These are phyloP conservation scores for Calameuta filiformis DNA, from an alignment of 2,888 invertebrate genomes.

Conservation along the genomic window DNA sequence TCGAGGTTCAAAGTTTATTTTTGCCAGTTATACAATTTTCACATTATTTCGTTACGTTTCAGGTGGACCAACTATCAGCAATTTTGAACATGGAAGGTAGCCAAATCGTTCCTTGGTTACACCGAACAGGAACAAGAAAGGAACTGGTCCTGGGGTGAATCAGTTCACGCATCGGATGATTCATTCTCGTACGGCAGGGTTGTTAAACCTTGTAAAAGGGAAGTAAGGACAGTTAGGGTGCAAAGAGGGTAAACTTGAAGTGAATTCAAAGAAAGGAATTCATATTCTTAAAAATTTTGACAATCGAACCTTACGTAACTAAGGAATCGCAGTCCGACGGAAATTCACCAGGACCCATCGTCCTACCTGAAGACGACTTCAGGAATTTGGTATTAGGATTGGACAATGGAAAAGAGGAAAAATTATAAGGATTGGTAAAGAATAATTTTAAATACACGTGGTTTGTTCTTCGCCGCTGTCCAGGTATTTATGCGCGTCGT, in stretches of 20 bases:
- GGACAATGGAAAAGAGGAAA: neutral
- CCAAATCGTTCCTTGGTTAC: neutral
- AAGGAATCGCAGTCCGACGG: neutral
- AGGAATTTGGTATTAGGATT: too few relatives aligned
- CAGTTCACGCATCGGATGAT: neutral
- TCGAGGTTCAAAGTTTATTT: neutral
- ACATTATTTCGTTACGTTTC: neutral
- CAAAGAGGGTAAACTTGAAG: neutral
- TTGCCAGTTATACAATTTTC: neutral
- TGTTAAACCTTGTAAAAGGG: neutral
- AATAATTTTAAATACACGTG: neutral
- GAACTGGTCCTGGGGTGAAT: neutral
- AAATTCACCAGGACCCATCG: neutral
- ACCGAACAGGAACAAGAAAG: neutral
- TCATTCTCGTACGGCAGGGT: neutral
- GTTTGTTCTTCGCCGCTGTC: neutral
- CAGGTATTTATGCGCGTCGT: neutral
- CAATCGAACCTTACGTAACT: neutral
- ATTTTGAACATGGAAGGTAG: neutral
- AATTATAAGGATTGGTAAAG: neutral
- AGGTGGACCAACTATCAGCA: neutral
- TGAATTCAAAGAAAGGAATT: neutral
- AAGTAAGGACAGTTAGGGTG: neutral
- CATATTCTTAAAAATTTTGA: neutral
- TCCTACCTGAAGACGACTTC: neutral